Conservation (phyloP, 2,797 vertebrate genomes). For the Poecilia picta region DNA sequence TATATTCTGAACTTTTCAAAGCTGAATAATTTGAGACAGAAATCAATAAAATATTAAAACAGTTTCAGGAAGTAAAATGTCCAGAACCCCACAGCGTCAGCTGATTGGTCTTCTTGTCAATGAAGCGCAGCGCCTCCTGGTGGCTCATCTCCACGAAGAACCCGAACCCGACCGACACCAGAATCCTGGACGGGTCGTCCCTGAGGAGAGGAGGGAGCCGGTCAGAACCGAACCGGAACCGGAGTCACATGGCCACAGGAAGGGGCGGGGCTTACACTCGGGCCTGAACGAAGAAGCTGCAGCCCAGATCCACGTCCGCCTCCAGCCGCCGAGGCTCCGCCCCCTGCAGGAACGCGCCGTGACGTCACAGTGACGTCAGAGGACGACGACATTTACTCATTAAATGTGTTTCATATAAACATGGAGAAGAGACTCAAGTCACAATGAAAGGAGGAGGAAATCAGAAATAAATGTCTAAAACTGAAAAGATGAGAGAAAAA, state of each 20-base stretch:
- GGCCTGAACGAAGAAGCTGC: slow-evolving; percentile 90
- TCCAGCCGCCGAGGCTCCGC: slow-evolving; percentile 77
- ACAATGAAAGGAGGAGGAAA: not conserved
- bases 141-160: slow-evolving; percentile 90
- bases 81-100: slow-evolving; percentile 79
- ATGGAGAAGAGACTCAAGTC: not conserved
- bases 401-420: not conserved
- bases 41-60: not conserved
- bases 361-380: not conserved
- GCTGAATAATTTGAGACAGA: not conserved
- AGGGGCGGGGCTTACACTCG: slow-evolving; percentile 83
- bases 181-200: slow-evolving; percentile 85
- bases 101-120: slow-evolving; percentile 88
- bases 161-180: slow-evolving; percentile 87
- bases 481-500: not conserved
- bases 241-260: not conserved
- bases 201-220: slow-evolving; percentile 60
- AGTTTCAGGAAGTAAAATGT: too few relatives aligned
- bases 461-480: not conserved
- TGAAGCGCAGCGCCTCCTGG: slow-evolving; percentile 87
- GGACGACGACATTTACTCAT: too few relatives aligned
- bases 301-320: slow-evolving; percentile 89
- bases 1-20: not conserved
- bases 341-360: slow-evolving; percentile 71
- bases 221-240: not conserved